Conservation (phyloP, 37 sponge, comb jelly and placozoan genomes). For the Haliclona indistincta region DNA sequence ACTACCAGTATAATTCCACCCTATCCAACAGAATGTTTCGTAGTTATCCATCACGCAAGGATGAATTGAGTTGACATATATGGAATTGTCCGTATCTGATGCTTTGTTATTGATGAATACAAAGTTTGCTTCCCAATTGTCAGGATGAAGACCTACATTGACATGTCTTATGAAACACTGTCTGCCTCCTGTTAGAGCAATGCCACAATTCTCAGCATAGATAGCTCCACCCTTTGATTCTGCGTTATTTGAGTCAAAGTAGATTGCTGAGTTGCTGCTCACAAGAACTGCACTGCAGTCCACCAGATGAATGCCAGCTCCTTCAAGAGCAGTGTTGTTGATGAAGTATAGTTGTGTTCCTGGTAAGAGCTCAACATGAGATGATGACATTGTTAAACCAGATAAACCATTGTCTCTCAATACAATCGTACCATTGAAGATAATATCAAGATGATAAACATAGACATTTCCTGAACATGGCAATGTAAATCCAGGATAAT, state of each 20-base stretch:
- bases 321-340: background rate
- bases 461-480: background rate
- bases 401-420: background rate
- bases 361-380: background rate
- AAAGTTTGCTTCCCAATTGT: slow-evolving; percentile 35
- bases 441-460: background rate
- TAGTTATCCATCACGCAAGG: slow-evolving; percentile 50
- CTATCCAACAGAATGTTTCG: background rate
- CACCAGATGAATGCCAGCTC: background rate
- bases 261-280: background rate
- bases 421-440: background rate
- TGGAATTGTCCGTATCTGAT: background rate
- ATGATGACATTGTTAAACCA: background rate
- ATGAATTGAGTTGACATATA: slow-evolving; percentile 42
- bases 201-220: background rate
- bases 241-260: background rate
- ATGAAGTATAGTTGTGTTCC: background rate
- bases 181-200: background rate
- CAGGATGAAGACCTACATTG: slow-evolving; percentile 2
- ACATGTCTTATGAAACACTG: slow-evolving; percentile 41
- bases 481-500: too few species aligned
- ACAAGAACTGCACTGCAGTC: background rate
- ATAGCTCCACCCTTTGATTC: background rate
- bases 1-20: too few species aligned
- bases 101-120: slow-evolving; percentile 29